These are phyloP conservation scores for Lanistes nyassanus DNA, from an alignment of 1,140 invertebrate species.

Conservation along the genomic window DNA sequence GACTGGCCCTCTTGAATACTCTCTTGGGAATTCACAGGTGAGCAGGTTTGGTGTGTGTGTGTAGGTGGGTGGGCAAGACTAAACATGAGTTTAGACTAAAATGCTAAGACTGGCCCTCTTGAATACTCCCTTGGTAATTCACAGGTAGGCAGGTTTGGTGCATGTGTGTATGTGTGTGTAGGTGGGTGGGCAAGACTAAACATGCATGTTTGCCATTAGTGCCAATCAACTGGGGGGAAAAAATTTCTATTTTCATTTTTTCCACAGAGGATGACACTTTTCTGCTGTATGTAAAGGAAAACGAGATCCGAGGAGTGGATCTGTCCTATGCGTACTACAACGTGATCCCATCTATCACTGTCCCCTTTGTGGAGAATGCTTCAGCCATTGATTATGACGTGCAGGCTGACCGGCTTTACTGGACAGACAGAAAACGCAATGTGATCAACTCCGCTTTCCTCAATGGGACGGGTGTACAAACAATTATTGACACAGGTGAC, in stretches of 20 bases:
- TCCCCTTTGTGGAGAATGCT: slow-evolving; percentile 71
- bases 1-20: no score
- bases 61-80: no score
- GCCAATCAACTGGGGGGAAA: no score
- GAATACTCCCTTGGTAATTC: no score
- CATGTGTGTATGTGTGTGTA: neutral
- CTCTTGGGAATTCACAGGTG: no score
- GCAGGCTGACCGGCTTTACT: slow-evolving; percentile 76
- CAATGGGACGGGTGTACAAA: slow-evolving; percentile 75
- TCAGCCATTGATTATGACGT: slow-evolving; percentile 79
- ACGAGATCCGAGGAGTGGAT: slow-evolving; percentile 86
- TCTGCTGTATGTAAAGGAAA: slow-evolving; percentile 77
- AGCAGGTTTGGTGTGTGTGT: no score
- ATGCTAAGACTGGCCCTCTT: no score
- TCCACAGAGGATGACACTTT: slow-evolving; percentile 78
- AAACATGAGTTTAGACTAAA: no score
- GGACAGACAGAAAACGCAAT: slow-evolving; percentile 80
- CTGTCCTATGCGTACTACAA: slow-evolving; percentile 79
- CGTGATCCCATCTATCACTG: slow-evolving; percentile 80
- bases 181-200: neutral
- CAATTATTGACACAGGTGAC: slow-evolving; percentile 79
- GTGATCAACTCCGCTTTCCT: slow-evolving; percentile 79
- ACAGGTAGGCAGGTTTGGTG: no score
- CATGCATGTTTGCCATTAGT: no score
- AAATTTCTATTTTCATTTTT: slow-evolving; percentile 23